phyloP scores from a whole-genome alignment of 2,888 invertebrate species.

The Drosophila helvetica region DNA sequence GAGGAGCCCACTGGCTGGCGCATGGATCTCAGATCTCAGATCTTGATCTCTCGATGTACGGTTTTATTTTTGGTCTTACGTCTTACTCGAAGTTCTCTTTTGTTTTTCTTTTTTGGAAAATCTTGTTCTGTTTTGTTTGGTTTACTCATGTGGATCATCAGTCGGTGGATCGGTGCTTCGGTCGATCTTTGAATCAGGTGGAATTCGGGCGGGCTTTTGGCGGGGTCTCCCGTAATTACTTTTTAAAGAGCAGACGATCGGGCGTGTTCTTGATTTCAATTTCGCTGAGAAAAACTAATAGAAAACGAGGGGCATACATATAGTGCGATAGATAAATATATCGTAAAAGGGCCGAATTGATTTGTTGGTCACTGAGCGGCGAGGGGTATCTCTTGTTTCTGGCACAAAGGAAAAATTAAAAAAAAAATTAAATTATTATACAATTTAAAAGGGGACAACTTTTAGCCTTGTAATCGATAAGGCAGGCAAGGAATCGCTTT shows the following conservation, averaged over 20 bases:
- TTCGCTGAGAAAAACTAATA: neutral
- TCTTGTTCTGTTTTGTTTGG: slow-evolving; percentile 57
- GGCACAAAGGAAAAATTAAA: no score
- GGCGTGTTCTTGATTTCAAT: neutral
- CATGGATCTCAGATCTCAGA: slow-evolving; percentile 6
- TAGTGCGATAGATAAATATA: no score
- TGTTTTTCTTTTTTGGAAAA: slow-evolving; percentile 61
- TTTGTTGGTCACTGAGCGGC: no score
- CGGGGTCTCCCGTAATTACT: neutral
- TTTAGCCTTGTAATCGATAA: no score
- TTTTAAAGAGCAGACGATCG: neutral
- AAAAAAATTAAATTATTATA: no score
- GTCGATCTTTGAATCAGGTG: slow-evolving; percentile 26
- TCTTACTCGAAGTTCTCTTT: slow-evolving; percentile 34
- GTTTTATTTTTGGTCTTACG: slow-evolving; percentile 44
- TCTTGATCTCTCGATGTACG: slow-evolving; percentile 16
- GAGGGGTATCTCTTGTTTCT: no score
- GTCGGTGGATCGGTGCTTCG: slow-evolving; percentile 10
- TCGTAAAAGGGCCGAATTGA: no score
- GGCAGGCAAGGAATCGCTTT: no score
- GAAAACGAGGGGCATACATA: no score
- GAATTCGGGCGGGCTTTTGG: slow-evolving; percentile 1
- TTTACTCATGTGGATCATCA: slow-evolving; percentile 35
- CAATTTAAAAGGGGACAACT: no score
- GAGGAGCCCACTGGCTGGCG: slow-evolving; percentile 1